phyloP scores from a whole-genome alignment of 2,113 vertebrate genomes.

The Collichthys lucidus region DNA sequence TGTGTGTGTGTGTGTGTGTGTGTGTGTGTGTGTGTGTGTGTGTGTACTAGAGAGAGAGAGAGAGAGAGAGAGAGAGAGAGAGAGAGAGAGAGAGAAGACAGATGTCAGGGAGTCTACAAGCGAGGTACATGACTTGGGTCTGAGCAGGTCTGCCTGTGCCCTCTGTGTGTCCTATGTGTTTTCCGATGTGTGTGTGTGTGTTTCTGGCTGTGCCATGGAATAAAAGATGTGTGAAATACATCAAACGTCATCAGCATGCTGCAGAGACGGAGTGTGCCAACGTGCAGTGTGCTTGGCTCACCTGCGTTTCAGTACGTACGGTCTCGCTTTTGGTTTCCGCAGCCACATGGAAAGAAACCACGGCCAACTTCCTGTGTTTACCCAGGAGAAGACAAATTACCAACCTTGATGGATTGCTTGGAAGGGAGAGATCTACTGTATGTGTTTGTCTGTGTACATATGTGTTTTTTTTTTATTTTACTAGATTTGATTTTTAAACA shows the following conservation, averaged over 20 bases:
- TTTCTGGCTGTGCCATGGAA: constrained; percentile 23
- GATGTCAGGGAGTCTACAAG: constrained; percentile 64
- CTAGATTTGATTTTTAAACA: background rate
- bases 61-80: constrained; percentile 14
- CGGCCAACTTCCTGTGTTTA: constrained; percentile 30
- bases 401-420: constrained; percentile 12
- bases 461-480: background rate
- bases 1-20: background rate
- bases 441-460: background rate
- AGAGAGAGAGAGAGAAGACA: constrained; percentile 42
- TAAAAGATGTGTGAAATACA: constrained; percentile 37
- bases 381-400: constrained; percentile 13
- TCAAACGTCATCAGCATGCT: constrained; percentile 45
- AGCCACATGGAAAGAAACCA: constrained; percentile 23
- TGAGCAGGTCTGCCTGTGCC: constrained; percentile 58
- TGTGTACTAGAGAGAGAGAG: background rate
- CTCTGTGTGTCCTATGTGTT: constrained; percentile 58
- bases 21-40: background rate
- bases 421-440: background rate
- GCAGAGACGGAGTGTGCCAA: constrained; percentile 46
- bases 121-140: constrained; percentile 64
- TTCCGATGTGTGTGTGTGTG: constrained; percentile 21
- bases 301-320: constrained; percentile 44
- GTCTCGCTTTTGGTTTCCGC: constrained; percentile 47
- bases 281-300: constrained; percentile 33